Percentiles rank a stretch among this genome's conserved stretches.
Evolutionary conservation across 2,797 vertebrate species (phyloP).

Genomic region (Myotis planiceps): DNA sequence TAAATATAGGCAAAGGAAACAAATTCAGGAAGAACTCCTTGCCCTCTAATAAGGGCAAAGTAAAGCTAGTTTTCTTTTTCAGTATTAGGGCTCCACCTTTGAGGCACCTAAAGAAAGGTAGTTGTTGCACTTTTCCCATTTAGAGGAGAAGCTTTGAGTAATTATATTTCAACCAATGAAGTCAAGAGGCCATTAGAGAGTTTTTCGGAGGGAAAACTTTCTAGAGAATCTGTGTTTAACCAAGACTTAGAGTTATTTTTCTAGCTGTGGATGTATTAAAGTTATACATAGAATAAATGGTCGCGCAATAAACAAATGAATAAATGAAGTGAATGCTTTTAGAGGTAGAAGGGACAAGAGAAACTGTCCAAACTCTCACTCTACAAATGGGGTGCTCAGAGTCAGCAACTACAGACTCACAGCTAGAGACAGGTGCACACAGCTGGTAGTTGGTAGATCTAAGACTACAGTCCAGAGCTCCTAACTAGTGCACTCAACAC

Average conservation of each 20-base stretch:
- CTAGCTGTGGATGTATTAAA: not conserved
- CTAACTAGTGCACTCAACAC: not conserved
- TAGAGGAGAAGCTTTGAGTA: not conserved
- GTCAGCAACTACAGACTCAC: not conserved
- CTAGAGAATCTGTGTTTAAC: not conserved
- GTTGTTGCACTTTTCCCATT: not conserved
- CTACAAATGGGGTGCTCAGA: not conserved
- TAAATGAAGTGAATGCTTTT: not conserved
- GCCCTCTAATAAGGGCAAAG: not conserved
- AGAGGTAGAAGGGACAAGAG: not conserved
- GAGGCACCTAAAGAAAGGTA: not conserved
- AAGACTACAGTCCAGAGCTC: not conserved
- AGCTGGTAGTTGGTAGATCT: not conserved
- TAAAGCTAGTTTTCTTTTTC: not conserved
- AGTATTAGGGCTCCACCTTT: not conserved
- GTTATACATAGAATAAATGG: slow-evolving; percentile 26
- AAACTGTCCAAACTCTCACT: not conserved
- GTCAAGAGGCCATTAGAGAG: not conserved
- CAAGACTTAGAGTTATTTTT: not conserved
- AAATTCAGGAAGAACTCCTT: slow-evolving; percentile 1
- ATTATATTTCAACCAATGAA: not conserved
- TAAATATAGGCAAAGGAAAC: not conserved
- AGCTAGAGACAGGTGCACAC: not conserved
- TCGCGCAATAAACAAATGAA: not conserved
- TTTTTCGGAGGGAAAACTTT: not conserved